These are phyloP conservation scores for Puma concolor DNA, from an alignment of 2,113 vertebrate genomes.

Conservation along the genomic window DNA sequence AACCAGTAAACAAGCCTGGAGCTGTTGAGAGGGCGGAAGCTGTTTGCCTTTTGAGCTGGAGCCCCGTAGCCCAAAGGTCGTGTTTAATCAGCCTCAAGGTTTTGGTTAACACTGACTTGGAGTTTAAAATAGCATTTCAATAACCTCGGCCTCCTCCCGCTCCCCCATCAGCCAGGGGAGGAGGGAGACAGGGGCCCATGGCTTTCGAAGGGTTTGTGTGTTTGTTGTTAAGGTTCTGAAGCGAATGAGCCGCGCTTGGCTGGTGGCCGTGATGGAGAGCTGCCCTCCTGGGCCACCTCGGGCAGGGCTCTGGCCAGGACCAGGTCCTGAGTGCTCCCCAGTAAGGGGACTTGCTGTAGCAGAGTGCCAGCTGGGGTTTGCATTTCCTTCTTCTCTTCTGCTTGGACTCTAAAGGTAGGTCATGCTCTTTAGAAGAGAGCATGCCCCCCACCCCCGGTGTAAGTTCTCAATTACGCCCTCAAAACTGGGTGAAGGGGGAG, in stretches of 20 bases:
- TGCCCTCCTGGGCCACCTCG: neutral
- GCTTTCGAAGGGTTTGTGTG: slow-evolving; percentile 44
- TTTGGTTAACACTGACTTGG: slow-evolving; percentile 77
- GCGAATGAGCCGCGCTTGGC: slow-evolving; percentile 72
- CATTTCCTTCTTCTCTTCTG: neutral
- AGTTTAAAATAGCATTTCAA: slow-evolving; percentile 83
- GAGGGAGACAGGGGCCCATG: slow-evolving; percentile 53
- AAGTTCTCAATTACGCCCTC: neutral
- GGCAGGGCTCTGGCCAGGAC: neutral
- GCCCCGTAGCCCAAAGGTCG: slow-evolving; percentile 84
- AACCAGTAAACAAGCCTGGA: slow-evolving; percentile 85
- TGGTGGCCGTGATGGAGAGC: slow-evolving; percentile 28
- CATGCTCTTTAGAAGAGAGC: neutral
- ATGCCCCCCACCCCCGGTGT: accelerated
- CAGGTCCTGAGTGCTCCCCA: neutral
- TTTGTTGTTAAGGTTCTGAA: slow-evolving; percentile 76
- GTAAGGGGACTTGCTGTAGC: neutral
- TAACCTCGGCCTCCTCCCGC: slow-evolving; percentile 68
- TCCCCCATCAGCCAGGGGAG: neutral
- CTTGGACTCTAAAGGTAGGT: neutral
- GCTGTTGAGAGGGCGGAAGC: slow-evolving; percentile 77
- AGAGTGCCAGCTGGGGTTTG: neutral
- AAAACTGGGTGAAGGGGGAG: neutral
- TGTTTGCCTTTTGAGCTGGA: slow-evolving; percentile 84
- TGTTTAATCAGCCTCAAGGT: slow-evolving; percentile 86